A percentile compares a stretch with the other conserved stretches of the same genome.
phyloP scores from a whole-genome alignment of 2,888 invertebrate genomes.

The Nezara viridula region DNA sequence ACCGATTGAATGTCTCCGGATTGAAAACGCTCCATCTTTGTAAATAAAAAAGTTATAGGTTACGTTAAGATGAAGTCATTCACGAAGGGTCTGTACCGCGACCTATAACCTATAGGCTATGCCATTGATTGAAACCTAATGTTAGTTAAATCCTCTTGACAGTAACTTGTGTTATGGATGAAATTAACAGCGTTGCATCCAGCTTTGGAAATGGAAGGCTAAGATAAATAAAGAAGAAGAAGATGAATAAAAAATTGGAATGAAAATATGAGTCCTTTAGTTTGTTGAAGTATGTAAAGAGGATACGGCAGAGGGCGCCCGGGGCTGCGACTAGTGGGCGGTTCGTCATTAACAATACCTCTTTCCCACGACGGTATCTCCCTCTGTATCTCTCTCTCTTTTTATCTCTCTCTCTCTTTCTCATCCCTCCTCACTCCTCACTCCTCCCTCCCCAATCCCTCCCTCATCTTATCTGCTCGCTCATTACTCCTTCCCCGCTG shows the following conservation, averaged over 20 bases:
- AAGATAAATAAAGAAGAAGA: neutral
- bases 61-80: no score
- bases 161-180: no score
- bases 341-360: conserved; percentile 51
- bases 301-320: neutral
- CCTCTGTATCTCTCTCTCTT: neutral
- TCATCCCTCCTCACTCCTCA: neutral
- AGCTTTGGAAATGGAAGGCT: neutral
- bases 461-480: conserved; percentile 25
- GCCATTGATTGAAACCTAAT: no score
- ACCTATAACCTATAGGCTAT: no score
- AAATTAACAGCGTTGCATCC: no score
- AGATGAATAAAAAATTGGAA: conserved; percentile 15
- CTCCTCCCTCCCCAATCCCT: neutral
- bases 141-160: no score
- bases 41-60: no score
- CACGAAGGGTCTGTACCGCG: no score
- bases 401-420: neutral
- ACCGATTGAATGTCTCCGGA: no score
- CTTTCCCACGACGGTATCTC: conserved; percentile 25
- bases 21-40: no score
- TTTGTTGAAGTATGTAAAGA: conserved; percentile 54
- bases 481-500: conserved; percentile 10
- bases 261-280: conserved; percentile 24
- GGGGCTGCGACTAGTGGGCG: conserved; percentile 30